phyloP scores from a whole-genome alignment of 2,113 vertebrate species.

The Gasterosteus nipponicus region DNA sequence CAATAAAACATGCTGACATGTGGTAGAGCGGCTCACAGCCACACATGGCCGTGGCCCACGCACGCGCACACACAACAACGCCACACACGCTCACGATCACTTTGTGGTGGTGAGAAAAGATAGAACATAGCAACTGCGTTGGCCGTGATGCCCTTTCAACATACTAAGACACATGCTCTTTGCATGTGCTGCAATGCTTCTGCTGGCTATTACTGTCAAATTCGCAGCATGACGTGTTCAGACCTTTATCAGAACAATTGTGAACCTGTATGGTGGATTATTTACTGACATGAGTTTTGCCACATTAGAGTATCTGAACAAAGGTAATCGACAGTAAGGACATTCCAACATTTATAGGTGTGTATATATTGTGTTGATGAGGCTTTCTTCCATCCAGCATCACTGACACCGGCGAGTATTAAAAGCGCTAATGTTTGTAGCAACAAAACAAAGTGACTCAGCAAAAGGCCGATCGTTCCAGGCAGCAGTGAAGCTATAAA shows the following conservation, averaged over 20 bases:
- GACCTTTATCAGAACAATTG: conserved; percentile 21
- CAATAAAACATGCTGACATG: conserved; percentile 74
- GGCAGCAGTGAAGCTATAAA: conserved; percentile 22
- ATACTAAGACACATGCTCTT: conserved; percentile 32
- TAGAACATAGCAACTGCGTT: conserved; percentile 47
- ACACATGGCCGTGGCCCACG: conserved; percentile 35
- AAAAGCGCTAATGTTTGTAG: conserved; percentile 1
- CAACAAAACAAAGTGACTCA: conserved; percentile 9
- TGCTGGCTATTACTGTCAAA: conserved; percentile 13
- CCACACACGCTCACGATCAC: conserved; percentile 24
- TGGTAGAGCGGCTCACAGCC: conserved; percentile 58
- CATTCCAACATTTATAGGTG: neutral
- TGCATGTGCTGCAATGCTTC: conserved; percentile 28
- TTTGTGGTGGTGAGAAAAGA: conserved; percentile 47
- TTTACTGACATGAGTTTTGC: conserved; percentile 12
- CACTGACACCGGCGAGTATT: neutral
- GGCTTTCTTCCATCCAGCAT: neutral
- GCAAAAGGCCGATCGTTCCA: conserved; percentile 7
- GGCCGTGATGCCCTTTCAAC: conserved; percentile 25
- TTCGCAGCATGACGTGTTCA: conserved; percentile 10
- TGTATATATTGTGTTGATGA: conserved; percentile 15
- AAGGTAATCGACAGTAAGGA: neutral
- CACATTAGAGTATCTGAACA: conserved; percentile 13
- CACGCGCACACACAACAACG: conserved; percentile 19
- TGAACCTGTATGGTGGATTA: conserved; percentile 7